Evolutionary conservation across 1,140 invertebrate genomes (phyloP).

Genomic region (Stegodyphus dumicola): DNA sequence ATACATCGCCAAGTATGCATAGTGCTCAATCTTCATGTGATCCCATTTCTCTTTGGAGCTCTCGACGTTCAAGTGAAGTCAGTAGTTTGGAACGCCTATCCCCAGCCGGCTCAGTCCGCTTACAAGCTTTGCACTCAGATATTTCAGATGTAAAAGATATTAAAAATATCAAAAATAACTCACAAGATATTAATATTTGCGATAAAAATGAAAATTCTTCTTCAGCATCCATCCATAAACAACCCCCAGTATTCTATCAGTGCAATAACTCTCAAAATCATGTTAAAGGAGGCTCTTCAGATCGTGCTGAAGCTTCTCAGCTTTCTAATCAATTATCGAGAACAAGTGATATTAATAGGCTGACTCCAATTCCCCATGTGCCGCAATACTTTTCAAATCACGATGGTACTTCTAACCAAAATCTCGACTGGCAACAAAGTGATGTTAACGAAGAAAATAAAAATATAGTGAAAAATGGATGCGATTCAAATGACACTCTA

Average conservation of each 20-base stretch:
- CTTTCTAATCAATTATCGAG: background rate
- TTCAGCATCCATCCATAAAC: background rate
- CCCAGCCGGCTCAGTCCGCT: background rate
- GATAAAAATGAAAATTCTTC: background rate
- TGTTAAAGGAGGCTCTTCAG: background rate
- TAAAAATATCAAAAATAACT: background rate
- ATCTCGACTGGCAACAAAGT: conserved; percentile 30
- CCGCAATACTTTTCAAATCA: background rate
- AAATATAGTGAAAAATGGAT: conserved; percentile 2
- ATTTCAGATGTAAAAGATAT: background rate
- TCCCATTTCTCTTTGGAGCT: conserved; percentile 87
- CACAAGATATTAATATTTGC: background rate
- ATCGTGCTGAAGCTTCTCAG: background rate
- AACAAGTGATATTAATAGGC: background rate
- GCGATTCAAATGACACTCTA: conserved; percentile 75
- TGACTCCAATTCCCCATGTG: background rate
- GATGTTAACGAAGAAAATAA: conserved; percentile 13
- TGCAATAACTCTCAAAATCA: background rate
- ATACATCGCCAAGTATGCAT: conserved; percentile 74
- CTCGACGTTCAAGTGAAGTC: conserved; percentile 77
- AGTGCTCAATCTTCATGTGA: conserved; percentile 77
- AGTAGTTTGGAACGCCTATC: conserved; percentile 55
- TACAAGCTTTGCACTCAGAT: background rate
- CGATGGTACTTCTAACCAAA: conserved; percentile 5
- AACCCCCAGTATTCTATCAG: background rate